Evolutionary conservation across 2,888 invertebrate genomes (phyloP), one percentile per base, ranked within the genome.

Genomic region (Clanis bilineata): DNA sequence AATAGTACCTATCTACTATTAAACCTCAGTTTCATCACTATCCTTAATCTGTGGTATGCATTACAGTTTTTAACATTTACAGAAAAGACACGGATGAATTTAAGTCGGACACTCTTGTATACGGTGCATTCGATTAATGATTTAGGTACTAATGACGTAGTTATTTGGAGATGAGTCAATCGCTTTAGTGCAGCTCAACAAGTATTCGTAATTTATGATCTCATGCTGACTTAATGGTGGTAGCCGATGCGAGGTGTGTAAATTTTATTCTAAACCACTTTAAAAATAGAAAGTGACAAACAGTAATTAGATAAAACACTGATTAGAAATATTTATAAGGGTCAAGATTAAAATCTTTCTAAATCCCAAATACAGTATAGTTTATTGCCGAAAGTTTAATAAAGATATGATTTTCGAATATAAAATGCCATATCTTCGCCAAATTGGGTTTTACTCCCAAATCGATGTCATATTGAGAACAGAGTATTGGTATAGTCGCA

Each of bases 91-190:
- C 9, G 15, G 18, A 51, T 1, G 9, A n/a, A 25, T 25, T 32
- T 51, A 51, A 32, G 1, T 32, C 7, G 4, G 9, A 51, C 15
- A 15, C 9, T 28, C 3, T 51, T n/a, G 10, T 28, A 32, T 47
- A 25, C 28, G 51, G 15, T 51, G 28, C 32, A 51, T 18, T 51
- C 44, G 18, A 10, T 9, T 28, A 32, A 32, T 18, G 51, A 32
- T 28, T 12, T 18, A 28, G 18, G n/a, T n/a, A n/a, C 32, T 32
- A 51, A 28, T 51, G 51, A 51, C 32, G 51, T 51, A n/a, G 32
- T 32, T 51, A 15, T 51, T 32, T 51, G 28, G 9, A 32, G 51
- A 51, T 51, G 51, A 32, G 28, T 51, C 51, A 51, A 51, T 32
- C 28, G 51, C 3, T 10, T 51, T 51, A 32, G 51, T 32, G 51